Conservation (phyloP, 2,113 vertebrate genomes). For the Dicrurus megarhynchus region DNA sequence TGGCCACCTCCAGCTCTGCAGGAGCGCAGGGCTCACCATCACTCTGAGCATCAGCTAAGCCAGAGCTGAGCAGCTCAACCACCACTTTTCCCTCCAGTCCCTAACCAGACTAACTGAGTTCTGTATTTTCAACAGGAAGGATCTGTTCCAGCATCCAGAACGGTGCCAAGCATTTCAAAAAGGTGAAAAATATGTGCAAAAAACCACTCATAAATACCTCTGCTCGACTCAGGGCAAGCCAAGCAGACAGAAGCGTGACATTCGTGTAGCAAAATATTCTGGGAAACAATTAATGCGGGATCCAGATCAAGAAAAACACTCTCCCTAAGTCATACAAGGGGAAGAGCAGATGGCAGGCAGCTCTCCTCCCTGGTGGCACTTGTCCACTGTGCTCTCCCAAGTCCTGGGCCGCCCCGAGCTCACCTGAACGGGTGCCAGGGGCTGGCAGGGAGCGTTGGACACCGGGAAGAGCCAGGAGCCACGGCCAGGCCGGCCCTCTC, state of each 20-base stretch:
- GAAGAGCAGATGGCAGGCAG: neutral
- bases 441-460: neutral
- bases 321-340: neutral
- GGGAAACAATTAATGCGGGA: constrained; percentile 14
- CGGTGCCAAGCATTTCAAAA: constrained; percentile 13
- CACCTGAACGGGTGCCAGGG: neutral
- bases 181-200: constrained; percentile 40
- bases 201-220: constrained; percentile 40
- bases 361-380: neutral
- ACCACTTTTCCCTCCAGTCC: neutral
- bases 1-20: neutral
- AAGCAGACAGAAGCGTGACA: neutral
- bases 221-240: neutral
- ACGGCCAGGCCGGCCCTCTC: neutral
- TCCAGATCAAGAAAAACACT: neutral
- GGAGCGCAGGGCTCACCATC: neutral
- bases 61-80: neutral
- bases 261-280: neutral
- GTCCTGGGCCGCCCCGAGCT: neutral
- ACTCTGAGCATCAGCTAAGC: neutral
- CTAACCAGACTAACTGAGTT: neutral
- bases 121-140: neutral
- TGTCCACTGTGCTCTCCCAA: neutral
- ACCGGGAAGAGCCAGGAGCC: neutral
- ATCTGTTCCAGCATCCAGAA: neutral